Conservation (phyloP, 2,797 vertebrate genomes). For the Tragelaphus eurycerus region DNA sequence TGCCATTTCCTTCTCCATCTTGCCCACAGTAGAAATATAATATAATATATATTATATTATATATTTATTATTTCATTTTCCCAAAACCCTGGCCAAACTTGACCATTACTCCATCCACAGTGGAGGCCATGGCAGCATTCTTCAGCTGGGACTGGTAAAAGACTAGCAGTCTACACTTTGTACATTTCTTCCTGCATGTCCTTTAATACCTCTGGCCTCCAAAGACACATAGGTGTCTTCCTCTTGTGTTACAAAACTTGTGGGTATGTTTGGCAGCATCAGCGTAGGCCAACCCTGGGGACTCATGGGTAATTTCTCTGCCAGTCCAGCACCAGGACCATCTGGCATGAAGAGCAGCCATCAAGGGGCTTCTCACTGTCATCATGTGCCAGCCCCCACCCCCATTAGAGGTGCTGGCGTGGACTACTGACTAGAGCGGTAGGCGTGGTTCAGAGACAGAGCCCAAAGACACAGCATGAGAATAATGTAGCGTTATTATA, state of each 20-base stretch:
- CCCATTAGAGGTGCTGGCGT: slow-evolving; percentile 86
- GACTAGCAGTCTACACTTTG: slow-evolving; percentile 89
- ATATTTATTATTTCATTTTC: slow-evolving; percentile 86
- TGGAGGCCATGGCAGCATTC: slow-evolving; percentile 91
- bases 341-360: slow-evolving; percentile 92
- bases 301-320: neutral
- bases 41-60: no score
- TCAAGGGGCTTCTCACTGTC: slow-evolving; percentile 92
- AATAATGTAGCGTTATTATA: neutral
- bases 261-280: neutral
- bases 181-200: neutral
- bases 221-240: neutral
- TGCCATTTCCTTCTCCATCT: no score
- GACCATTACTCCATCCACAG: slow-evolving; percentile 93
- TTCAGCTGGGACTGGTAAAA: slow-evolving; percentile 96
- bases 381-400: slow-evolving; percentile 85
- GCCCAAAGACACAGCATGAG: neutral
- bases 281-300: no score
- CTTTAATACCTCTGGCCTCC: neutral
- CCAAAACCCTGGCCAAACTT: slow-evolving; percentile 96
- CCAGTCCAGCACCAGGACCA: slow-evolving; percentile 89
- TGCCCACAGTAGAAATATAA: neutral
- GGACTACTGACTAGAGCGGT: slow-evolving; percentile 91
- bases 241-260: neutral
- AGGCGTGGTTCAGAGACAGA: slow-evolving; percentile 81